These are phyloP conservation scores for Epicauta chinensis DNA, from an alignment of 1,140 invertebrate species.

Conservation along the genomic window DNA sequence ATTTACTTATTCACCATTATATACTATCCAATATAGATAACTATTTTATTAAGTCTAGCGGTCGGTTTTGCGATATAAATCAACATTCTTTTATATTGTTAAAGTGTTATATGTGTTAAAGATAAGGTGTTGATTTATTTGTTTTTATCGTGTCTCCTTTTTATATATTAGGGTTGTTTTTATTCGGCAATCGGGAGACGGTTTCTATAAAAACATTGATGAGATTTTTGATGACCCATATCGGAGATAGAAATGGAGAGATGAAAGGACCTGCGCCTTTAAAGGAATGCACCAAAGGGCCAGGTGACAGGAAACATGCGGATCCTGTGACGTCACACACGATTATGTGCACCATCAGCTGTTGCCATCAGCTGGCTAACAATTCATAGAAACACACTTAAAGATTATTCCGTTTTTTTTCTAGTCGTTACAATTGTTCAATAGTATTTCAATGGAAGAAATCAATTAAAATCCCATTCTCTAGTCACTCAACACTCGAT, in stretches of 20 bases:
- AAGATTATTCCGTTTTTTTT: too few species aligned
- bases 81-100: constrained; percentile 25
- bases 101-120: constrained; percentile 29
- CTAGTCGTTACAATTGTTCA: too few species aligned
- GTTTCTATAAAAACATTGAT: too few species aligned
- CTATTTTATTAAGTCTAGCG: constrained; percentile 27
- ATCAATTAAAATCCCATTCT: too few species aligned
- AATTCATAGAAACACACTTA: too few species aligned
- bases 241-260: neutral
- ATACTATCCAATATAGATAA: constrained; percentile 13
- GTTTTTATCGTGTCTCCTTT: neutral
- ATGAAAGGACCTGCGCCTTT: constrained; percentile 4
- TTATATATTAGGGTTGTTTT: neutral
- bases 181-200: neutral
- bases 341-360: constrained; percentile 23
- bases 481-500: too few species aligned
- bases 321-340: constrained; percentile 23
- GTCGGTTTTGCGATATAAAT: constrained; percentile 29
- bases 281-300: constrained; percentile 16
- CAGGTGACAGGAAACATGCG: constrained; percentile 28
- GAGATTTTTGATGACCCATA: neutral
- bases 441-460: too few species aligned
- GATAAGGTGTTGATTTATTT: constrained; percentile 31
- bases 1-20: neutral
- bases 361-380: constrained; percentile 21